A percentile compares a stretch with the other conserved stretches of the same genome.
Conservation (phyloP, 2,797 vertebrate genomes). For the Arnoldichthys spilopterus region DNA sequence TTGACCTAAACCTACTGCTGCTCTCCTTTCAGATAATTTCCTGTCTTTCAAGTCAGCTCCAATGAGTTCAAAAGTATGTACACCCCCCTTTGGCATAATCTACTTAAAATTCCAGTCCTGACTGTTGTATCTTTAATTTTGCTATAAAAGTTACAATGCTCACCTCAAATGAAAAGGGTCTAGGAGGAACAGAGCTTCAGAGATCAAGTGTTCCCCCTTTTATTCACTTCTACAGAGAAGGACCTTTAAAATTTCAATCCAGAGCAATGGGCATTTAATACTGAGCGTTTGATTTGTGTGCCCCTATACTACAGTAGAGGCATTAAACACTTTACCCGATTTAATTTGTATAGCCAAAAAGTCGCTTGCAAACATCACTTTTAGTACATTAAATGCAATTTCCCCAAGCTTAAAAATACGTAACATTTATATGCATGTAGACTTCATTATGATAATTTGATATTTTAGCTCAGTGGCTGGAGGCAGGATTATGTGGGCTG, state of each 20-base stretch:
- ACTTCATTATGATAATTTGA: conserved; percentile 84
- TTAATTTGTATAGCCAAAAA: conserved; percentile 45
- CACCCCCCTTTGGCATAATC: conserved; percentile 65
- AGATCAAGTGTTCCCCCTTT: conserved; percentile 48
- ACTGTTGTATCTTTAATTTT: conserved; percentile 72
- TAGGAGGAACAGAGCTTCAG: conserved; percentile 53
- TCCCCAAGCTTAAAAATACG: conserved; percentile 70
- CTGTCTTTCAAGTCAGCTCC: conserved; percentile 70
- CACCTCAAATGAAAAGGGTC: conserved; percentile 63
- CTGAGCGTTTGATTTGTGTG: neutral
- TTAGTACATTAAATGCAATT: conserved; percentile 54
- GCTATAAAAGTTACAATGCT: conserved; percentile 61
- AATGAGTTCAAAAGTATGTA: conserved; percentile 62
- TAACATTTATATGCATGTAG: conserved; percentile 83
- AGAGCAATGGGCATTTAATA: neutral
- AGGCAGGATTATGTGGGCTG: conserved; percentile 75
- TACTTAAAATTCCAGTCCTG: conserved; percentile 64
- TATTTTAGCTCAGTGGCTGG: conserved; percentile 79
- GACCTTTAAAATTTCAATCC: conserved; percentile 38
- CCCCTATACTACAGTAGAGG: neutral
- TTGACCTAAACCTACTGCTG: conserved; percentile 37
- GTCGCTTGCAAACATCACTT: conserved; percentile 18
- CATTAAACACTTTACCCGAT: conserved; percentile 24
- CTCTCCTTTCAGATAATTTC: conserved; percentile 62
- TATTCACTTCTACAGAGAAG: conserved; percentile 58